phyloP scores from a whole-genome alignment of 2,797 vertebrate species.

The Buphagus erythrorhynchus region DNA sequence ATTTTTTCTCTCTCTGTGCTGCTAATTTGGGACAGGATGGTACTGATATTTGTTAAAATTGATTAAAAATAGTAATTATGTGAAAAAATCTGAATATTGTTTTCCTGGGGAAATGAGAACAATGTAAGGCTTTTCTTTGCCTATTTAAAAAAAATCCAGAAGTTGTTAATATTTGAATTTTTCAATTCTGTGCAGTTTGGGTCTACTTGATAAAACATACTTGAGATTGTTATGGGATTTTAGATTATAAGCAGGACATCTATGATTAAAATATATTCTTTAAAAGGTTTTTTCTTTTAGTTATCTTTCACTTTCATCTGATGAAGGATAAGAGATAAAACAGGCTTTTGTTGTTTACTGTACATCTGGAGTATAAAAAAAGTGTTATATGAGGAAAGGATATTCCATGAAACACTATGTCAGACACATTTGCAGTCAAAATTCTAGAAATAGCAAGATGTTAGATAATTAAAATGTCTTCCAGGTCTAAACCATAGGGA shows the following conservation, averaged over 20 bases:
- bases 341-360: constrained; percentile 75
- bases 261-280: constrained; percentile 50
- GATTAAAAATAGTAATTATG: neutral
- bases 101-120: neutral
- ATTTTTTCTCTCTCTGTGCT: neutral
- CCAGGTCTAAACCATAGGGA: constrained; percentile 75
- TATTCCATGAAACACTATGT: constrained; percentile 75
- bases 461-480: constrained; percentile 82
- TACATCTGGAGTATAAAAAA: constrained; percentile 75
- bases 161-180: neutral
- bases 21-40: neutral
- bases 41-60: neutral
- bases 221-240: neutral
- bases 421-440: constrained; percentile 76
- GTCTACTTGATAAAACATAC: constrained; percentile 6
- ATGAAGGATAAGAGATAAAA: constrained; percentile 73
- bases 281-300: constrained; percentile 15
- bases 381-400: constrained; percentile 68
- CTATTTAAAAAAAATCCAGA: neutral
- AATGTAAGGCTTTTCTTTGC: neutral
- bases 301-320: constrained; percentile 68
- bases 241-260: neutral
- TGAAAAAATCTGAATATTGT: neutral
- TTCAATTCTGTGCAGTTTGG: neutral
- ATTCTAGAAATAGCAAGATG: constrained; percentile 78